Base-by-base conservation (phyloP, 2,888 invertebrate species). In the Crocallis elinguaria region DNA sequence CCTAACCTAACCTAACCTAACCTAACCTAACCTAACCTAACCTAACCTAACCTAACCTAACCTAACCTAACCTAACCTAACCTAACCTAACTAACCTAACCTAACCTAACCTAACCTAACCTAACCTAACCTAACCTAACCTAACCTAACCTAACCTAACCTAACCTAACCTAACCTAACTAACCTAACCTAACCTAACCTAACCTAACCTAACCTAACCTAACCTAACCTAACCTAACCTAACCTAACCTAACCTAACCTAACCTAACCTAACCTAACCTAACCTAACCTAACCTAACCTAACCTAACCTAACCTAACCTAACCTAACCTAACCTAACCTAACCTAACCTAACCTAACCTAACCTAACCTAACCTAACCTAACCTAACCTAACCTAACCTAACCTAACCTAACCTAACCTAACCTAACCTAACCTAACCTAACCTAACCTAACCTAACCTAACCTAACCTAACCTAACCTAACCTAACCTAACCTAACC, bases 401-500 rank as follows among this genome's bases (percentile, higher is more conserved):
- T 48, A 48, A 49, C 49, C 55, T 45, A 45, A 49, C 38, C 43
- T 44, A n/a, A n/a, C n/a, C 50, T 44, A 53, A 58, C 50, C 50
- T 50, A 49, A 53, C 53, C 52, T 58, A 53, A 53, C 57, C 57
- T 53, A 53, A 57, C 52, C 57, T 57, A 52, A 52, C 52, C 52
- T 52, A 52, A 52, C 57, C 52, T 57, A 57, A 52, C 57, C 57
- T 57, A 57, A 57, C 57, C 57, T 57, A 57, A 57, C 57, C 52
- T 57, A 57, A 57, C 57, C 52, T 52, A 57, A 52, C 48, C 52
- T 52, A 49, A 52, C 48, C 52, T 49, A 49, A 52, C 48, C 57
- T 57, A 48, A 52, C 49, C 48, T 55, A 55, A 55, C 55, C 55
- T 55, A 55, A 55, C 57, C 57, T 57, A 57, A 57, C 57, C 57